Base-by-base conservation (phyloP, 1,140 invertebrate species). In the Aphaenogaster rudis region DNA sequence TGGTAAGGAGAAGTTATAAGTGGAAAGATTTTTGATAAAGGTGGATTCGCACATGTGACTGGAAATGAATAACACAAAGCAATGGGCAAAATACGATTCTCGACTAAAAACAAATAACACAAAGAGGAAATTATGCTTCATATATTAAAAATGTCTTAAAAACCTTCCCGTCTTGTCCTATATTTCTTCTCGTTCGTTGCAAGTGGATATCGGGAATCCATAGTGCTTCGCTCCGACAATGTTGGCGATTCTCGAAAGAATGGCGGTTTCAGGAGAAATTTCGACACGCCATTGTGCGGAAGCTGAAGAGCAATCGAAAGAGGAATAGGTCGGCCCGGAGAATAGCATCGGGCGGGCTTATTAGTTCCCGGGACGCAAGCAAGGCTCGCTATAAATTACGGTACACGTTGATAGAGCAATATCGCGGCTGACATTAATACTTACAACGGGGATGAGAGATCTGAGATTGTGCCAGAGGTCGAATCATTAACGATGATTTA, bases 401-500 rank as follows among this genome's bases (percentile, higher is more conserved):
- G 36, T 69, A 61, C 76, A 86, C 72, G 72, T 86, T 86, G 76
- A 86, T 86, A 86, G 74, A 86, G 84, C 76, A 86, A 86, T 86
- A 86, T 86, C 84, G 72, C 76, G 72, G 59, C 84, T 86, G 84
- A 86, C 76, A 86, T 86, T 86, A 86, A 86, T 86, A 86, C 84
- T 86, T 86, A 86, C 84, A 86, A 64, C 82, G 63, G 76, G 63
- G 74, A 82, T 79, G 78, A 87, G 84, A 71, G 54, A 88, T 84
- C 74, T 77, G 76, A 81, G 88, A 87, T 79, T 80, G 48, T 63
- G 85, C 74, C 84, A 57, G 77, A 86, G 87, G 33, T 71, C 66
- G 76, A 72, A 86, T 86, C 84, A 86, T 86, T 86, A 86, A 79
- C 84, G 84, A 86, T 86, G 84, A 86, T 86, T 86, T 86, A 86